Evolutionary conservation across 2,113 vertebrate species (phyloP), one percentile per base, ranked within the genome.

Genomic region (Xiphorhynchus elegans): DNA sequence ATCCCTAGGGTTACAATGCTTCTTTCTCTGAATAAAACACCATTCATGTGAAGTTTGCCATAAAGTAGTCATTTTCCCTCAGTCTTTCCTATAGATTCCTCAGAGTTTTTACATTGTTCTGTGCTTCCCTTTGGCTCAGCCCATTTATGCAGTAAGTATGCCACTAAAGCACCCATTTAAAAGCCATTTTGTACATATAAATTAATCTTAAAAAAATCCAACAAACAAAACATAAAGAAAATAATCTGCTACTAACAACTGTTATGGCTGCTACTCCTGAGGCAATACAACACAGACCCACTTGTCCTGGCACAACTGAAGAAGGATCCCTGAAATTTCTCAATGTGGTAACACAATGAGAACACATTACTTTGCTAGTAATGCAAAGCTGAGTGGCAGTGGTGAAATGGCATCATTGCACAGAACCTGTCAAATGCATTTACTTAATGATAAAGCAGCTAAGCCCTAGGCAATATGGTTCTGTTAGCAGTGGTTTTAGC

Each of bases 351-450:
- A 60, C 73, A 90, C 89, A 75, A 87, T 17, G 77, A 84, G 72
- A 84, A 17, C 37, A 37, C 37, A 37, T 37, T 37, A 37, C 37
- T 37, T 37, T 37, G 39, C 52, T 75, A 63, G 28, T 58, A 75
- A 53, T 50, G 29, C 68, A 83, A 80, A 83, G 84, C 72, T 62
- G 60, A 82, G 75, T 13, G 4, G 90, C 62, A 67, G 39, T 10
- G 68, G 79, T 25, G 84, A 72, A 96, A 63, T 5, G 64, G 82
- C 58, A 63, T 31, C 84, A 29, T 26, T 35, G 60, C 81, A 73
- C 46, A 83, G 46, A 89, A 94, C 37, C 55, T 75, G 86, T 74
- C 90, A 96, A 86, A 83, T 42, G 44, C 80, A 78, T 77, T 93
- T 74, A 56, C 37, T 85, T 93, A 89, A 82, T 83, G 69, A 85